Evolutionary conservation across 2,888 invertebrate species (phyloP).

Genomic region (Gortyna flavago): DNA sequence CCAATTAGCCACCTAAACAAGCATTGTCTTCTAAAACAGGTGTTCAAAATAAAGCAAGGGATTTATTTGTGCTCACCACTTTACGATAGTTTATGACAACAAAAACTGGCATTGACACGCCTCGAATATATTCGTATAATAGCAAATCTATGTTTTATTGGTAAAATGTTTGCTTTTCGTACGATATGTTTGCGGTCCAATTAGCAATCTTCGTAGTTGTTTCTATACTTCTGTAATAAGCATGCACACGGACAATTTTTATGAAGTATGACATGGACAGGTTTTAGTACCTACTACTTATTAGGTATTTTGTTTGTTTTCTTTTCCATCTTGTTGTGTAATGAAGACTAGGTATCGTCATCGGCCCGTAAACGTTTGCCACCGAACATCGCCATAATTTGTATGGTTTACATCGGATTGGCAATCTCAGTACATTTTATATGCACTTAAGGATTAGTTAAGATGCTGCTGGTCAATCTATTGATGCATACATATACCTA

Average conservation of each 20-base stretch:
- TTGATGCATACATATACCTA: background rate
- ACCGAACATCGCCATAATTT: slow-evolving; percentile 8
- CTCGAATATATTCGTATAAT: slow-evolving; percentile 58
- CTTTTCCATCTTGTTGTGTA: slow-evolving; percentile 43
- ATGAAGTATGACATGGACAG: slow-evolving; percentile 18
- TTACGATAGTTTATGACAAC: slow-evolving; percentile 23
- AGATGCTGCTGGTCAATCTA: slow-evolving; percentile 3
- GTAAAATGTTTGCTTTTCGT: slow-evolving; percentile 49
- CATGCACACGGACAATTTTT: slow-evolving; percentile 22
- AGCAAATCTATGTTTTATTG: slow-evolving; percentile 63
- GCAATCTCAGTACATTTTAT: slow-evolving; percentile 16
- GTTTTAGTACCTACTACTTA: slow-evolving; percentile 20
- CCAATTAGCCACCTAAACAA: background rate
- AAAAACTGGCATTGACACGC: slow-evolving; percentile 54
- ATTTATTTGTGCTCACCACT: slow-evolving; percentile 31
- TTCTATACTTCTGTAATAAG: slow-evolving; percentile 31
- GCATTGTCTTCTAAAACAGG: slow-evolving; percentile 15
- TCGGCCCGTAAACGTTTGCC: slow-evolving; percentile 9
- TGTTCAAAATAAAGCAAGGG: slow-evolving; percentile 27
- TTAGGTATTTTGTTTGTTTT: slow-evolving; percentile 38
- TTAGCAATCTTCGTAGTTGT: slow-evolving; percentile 58
- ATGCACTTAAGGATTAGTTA: background rate
- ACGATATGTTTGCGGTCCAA: slow-evolving; percentile 69
- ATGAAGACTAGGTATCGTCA: slow-evolving; percentile 24
- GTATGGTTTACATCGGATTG: slow-evolving; percentile 11